Evolutionary conservation across 2,797 vertebrate genomes (phyloP), one percentile per base, ranked within the genome.

Genomic region (Gephyroberyx darwinii): DNA sequence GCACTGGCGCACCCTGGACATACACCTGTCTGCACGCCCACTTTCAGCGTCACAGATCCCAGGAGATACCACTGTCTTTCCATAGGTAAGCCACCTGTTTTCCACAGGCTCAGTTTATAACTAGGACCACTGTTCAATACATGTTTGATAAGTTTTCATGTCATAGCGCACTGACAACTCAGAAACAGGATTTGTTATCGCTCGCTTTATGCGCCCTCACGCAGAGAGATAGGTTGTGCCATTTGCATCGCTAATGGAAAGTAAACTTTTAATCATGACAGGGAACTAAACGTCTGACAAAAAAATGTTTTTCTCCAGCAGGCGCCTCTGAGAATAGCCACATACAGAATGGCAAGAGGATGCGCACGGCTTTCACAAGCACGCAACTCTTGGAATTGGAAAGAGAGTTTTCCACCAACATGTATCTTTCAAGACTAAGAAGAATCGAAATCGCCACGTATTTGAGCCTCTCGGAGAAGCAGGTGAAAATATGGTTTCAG

Each of bases 401-500:
- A 90, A 90, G 98, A 50, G 98, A 99, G 81, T 99, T 99, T 86
- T 98, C 97, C 12, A 96, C 97, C 70, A 99, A 99, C 86, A 99
- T 99, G 96, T 99, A 99, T 84, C 95, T 99, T 48, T 99, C 98
- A 3, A 94, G 98, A 52, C 94, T 99, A 59, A 92, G 98, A 56
- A 94, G 98, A 81, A 99, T 99, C 76, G 98, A 99, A 85, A 99
- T 99, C 77, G 98, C 98, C 66, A 98, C 98, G 2, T 99, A 98
- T 88, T 90, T 99, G 85, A 98, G 95, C 89, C 93, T 99, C 70
- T 98, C 98, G 0, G 98, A 99, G 91, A 99, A 99, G 65, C 97
- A 99, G 79, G 97, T 99, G 89, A 99, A 99, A 84, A 99, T 99
- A 90, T 98, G 98, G 98, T 99, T 99, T 86, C 98, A 99, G 87